Evolutionary conservation across 2,113 vertebrate genomes (phyloP), one percentile per base, ranked within the genome.

Genomic region (Macheiramphus alcinus): DNA sequence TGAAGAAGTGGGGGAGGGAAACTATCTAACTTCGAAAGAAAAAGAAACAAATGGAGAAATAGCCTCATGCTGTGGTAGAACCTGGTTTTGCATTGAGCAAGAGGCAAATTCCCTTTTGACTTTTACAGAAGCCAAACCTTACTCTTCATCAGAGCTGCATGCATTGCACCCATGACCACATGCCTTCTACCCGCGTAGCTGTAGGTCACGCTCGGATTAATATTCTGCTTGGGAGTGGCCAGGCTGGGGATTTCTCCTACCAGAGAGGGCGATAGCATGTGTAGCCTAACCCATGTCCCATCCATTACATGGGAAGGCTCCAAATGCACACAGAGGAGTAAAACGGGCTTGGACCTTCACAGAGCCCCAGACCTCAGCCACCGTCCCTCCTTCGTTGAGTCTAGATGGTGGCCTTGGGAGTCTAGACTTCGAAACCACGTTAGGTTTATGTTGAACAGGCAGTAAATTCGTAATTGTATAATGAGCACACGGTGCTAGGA

Each of bases 41-140:
- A 67, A 87, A 27, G 38, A 85, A 94, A 67, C 43, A 73, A 88
- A 52, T 55, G 31, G 88, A 92, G 88, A 95, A 96, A 97, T 40
- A 95, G 88, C 93, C 85, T 92, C 85, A 84, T 95, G 40, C 72
- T 94, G 88, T 94, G 90, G 86, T 65, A 86, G 88, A 94, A 86
- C 31, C 20, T 92, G 83, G 62, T 87, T 94, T 89, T 97, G 68
- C 88, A 92, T 38, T 79, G 56, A 86, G 32, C 45, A 91, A 94
- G 21, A 80, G 23, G 29, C 21, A 65, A 62, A 71, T 59, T 86
- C 86, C 19, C 17, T 71, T 86, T 75, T 72, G 27, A 61, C 43
- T 89, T 74, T 74, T n/a, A 40, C 1, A 2, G 26, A 27, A 84
- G 9, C 43, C 52, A 91, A 62, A 80, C 29, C 22, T 76, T 18